phyloP scores from a whole-genome alignment of 2,797 vertebrate species.

The Numenius phaeopus region DNA sequence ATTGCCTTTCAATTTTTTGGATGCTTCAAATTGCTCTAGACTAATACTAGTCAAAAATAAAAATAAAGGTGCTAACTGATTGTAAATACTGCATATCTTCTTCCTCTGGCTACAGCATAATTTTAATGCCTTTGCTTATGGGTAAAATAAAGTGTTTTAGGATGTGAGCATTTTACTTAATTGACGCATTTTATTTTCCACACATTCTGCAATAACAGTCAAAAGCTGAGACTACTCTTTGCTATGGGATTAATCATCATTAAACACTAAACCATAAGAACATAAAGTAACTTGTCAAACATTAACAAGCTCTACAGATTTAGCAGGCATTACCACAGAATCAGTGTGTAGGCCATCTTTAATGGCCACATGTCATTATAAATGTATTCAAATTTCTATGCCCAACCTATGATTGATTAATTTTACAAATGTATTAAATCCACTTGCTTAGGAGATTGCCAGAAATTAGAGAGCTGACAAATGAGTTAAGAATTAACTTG shows the following conservation, averaged over 20 bases:
- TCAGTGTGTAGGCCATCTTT: background rate
- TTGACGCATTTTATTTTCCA: slow-evolving; percentile 18
- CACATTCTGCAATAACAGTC: background rate
- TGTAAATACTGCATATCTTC: background rate
- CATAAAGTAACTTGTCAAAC: background rate
- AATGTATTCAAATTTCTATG: background rate
- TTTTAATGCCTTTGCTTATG: background rate
- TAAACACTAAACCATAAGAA: background rate
- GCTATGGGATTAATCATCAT: slow-evolving; percentile 9
- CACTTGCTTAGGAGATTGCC: background rate
- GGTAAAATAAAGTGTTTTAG: background rate
- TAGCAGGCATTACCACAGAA: background rate
- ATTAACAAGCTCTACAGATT: slow-evolving; percentile 18
- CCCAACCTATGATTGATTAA: background rate
- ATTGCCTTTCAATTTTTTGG: background rate
- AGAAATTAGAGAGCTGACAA: slow-evolving; percentile 24
- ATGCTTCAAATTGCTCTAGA: background rate
- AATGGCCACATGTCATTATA: background rate
- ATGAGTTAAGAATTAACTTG: slow-evolving; percentile 5
- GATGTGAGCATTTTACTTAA: slow-evolving; percentile 8
- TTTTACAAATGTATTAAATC: slow-evolving; percentile 29
- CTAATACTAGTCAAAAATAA: background rate
- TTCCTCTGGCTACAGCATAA: background rate
- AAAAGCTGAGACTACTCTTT: background rate
- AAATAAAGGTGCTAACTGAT: background rate